phyloP scores from a whole-genome alignment of 2,888 invertebrate genomes.

The Perithous albicinctus region DNA sequence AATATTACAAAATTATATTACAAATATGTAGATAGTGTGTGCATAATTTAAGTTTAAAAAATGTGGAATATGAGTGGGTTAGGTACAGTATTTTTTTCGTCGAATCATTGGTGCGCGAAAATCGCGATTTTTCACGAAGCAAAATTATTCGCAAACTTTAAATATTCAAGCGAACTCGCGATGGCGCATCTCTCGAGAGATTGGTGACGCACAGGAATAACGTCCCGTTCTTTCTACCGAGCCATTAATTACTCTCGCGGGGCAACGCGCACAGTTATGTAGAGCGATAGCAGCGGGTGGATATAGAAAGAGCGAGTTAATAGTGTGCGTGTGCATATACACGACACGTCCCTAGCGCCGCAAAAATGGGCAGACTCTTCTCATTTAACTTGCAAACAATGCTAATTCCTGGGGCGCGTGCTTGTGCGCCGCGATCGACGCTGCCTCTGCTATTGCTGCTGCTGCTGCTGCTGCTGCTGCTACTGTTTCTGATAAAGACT shows the following conservation, averaged over 20 bases:
- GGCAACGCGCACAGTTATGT: conserved; percentile 14
- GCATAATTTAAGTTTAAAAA: too few relatives aligned
- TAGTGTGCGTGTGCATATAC: conserved; percentile 34
- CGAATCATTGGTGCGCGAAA: conserved; percentile 42
- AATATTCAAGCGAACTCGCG: conserved; percentile 58
- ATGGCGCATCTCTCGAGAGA: conserved; percentile 13
- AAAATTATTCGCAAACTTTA: conserved; percentile 59
- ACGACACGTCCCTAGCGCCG: conserved; percentile 14
- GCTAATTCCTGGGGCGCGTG: conserved; percentile 62
- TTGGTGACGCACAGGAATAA: background rate
- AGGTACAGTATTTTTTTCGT: conserved; percentile 21
- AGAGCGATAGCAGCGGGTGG: conserved; percentile 16
- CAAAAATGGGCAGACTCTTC: conserved; percentile 61
- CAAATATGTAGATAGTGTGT: too few relatives aligned
- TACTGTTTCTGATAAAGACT: conserved; percentile 7
- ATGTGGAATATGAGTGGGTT: too few relatives aligned
- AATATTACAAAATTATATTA: too few relatives aligned
- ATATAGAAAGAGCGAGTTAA: conserved; percentile 7
- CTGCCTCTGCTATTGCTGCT: conserved; percentile 26
- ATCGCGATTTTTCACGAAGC: conserved; percentile 53
- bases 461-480: conserved; percentile 24
- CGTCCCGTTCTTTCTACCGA: conserved; percentile 47
- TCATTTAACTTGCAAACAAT: conserved; percentile 67
- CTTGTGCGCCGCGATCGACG: conserved; percentile 54
- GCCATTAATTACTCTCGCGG: conserved; percentile 62